phyloP scores from a whole-genome alignment of 2,797 vertebrate species.

The Rhinella marina region DNA sequence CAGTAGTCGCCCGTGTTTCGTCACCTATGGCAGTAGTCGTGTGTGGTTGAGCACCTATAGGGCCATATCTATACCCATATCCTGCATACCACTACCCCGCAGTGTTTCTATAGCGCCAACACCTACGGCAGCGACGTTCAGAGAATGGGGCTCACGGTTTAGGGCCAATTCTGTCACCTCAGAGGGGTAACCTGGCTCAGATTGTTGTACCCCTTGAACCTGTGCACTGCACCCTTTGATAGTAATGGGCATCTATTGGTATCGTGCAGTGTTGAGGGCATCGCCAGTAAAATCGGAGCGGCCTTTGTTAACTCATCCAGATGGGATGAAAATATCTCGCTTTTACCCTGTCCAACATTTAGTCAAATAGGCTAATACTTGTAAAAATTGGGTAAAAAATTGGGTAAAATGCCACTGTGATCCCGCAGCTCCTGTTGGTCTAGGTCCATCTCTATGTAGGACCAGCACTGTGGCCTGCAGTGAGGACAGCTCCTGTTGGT shows the following conservation, averaged over 20 bases:
- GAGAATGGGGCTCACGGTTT: neutral
- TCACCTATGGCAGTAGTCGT: too few species aligned
- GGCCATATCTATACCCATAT: too few species aligned
- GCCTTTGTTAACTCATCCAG: neutral
- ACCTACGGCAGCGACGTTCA: neutral
- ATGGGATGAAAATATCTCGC: neutral
- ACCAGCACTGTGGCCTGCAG: too few species aligned
- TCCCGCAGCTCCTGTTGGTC: neutral
- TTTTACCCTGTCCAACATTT: neutral
- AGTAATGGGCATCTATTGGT: neutral
- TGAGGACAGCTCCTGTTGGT: too few species aligned
- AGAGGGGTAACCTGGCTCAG: neutral
- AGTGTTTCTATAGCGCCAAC: neutral
- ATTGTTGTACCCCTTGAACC: too few species aligned
- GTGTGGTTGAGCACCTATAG: too few species aligned
- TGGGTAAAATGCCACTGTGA: neutral
- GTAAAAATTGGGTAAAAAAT: neutral
- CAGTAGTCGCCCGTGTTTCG: slow-evolving; percentile 54
- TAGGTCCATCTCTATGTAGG: too few species aligned
- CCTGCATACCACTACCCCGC: too few species aligned
- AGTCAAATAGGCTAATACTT: too few species aligned
- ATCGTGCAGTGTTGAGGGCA: neutral
- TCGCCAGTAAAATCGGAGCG: neutral
- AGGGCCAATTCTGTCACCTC: neutral
- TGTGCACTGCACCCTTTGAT: neutral